phyloP scores from a whole-genome alignment of 2,888 invertebrate genomes.

The Auanema freiburgensis region DNA sequence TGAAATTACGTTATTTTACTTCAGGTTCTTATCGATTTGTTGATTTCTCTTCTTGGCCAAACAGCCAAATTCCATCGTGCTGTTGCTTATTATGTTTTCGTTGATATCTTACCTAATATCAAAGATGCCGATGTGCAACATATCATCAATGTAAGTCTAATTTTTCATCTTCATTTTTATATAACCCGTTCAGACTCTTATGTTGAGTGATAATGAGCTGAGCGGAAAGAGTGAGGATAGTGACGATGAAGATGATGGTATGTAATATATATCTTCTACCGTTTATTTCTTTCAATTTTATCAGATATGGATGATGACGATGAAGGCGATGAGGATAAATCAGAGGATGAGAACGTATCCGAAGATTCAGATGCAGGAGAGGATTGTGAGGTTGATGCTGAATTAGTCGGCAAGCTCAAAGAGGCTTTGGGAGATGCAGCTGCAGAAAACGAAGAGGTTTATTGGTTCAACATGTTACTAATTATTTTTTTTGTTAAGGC shows the following conservation, averaged over 20 bases:
- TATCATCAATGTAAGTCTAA: constrained; percentile 33
- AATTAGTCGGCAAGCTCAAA: constrained; percentile 39
- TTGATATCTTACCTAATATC: constrained; percentile 29
- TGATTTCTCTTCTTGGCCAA: constrained; percentile 36
- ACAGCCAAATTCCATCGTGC: constrained; percentile 37
- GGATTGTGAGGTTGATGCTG: constrained; percentile 36
- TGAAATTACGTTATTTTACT: neutral
- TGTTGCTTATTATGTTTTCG: constrained; percentile 31
- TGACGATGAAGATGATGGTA: constrained; percentile 8
- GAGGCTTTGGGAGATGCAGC: constrained; percentile 44
- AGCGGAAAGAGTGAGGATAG: constrained; percentile 24
- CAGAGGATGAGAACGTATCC: constrained; percentile 15
- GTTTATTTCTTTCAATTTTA: too few species aligned
- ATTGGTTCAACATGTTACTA: neutral
- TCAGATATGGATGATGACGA: constrained; percentile 3
- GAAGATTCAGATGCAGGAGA: constrained; percentile 3
- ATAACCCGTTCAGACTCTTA: constrained; percentile 23
- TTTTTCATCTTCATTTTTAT: neutral
- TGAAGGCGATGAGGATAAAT: constrained; percentile 17
- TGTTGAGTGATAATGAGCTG: constrained; percentile 34
- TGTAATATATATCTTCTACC: too few species aligned
- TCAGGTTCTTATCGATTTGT: constrained; percentile 42
- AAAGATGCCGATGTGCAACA: constrained; percentile 30
- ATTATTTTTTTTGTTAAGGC: neutral
- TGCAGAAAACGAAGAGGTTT: constrained; percentile 23